A percentile compares a stretch with the other conserved stretches of the same genome.
phyloP scores from a whole-genome alignment of 2,113 vertebrate genomes.

The Callipepla californica region DNA sequence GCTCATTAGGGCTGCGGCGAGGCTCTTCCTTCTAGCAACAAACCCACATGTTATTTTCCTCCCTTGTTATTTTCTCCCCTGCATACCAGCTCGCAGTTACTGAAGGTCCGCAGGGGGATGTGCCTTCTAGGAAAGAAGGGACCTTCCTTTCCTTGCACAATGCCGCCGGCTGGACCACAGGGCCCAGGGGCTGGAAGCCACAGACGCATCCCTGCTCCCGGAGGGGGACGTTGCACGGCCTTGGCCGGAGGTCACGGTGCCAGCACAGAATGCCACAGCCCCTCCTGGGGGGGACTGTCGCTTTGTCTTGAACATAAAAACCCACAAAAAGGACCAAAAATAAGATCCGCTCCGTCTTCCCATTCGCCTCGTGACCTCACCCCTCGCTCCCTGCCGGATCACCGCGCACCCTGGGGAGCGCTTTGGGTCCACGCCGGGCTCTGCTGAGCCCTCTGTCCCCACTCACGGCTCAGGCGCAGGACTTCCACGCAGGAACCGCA shows the following conservation, averaged over 20 bases:
- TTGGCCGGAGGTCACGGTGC: fast-evolving
- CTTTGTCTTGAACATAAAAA: background rate
- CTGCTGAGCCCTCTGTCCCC: no score
- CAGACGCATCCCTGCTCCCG: background rate
- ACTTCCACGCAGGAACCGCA: no score
- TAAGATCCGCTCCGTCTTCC: background rate
- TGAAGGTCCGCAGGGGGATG: background rate
- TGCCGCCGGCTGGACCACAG: background rate
- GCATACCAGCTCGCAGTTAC: background rate
- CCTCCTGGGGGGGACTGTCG: background rate
- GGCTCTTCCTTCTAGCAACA: background rate
- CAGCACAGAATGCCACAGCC: background rate
- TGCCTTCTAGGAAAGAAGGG: background rate
- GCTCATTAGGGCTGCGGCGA: background rate
- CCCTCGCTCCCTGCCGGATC: fast-evolving
- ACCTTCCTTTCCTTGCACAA: background rate
- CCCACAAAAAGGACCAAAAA: no score
- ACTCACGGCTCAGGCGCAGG: no score
- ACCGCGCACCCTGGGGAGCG: background rate
- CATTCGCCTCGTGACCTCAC: background rate
- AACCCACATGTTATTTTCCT: background rate
- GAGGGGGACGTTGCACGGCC: background rate
- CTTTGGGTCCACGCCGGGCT: background rate
- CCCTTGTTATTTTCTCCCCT: background rate
- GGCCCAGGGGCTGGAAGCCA: background rate